Conservation (phyloP, 2,797 vertebrate species). For the Rhinatrema bivittatum region DNA sequence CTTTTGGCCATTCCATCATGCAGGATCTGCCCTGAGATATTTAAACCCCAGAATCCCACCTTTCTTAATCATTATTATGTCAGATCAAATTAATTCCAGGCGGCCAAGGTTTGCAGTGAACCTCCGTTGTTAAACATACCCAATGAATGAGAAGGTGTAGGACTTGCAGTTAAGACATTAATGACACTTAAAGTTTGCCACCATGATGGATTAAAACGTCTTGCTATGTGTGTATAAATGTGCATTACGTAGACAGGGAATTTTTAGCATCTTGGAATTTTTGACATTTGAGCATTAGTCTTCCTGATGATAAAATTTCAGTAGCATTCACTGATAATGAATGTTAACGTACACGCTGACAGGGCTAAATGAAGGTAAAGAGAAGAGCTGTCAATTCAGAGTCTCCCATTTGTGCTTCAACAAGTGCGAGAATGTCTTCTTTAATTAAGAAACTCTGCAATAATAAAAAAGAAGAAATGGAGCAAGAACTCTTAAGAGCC, state of each 20-base stretch:
- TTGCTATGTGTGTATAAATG: neutral
- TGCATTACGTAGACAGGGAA: neutral
- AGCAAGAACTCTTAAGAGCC: conserved; percentile 4
- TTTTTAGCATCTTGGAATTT: conserved; percentile 11
- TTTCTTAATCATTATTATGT: too few relatives aligned
- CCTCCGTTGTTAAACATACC: too few relatives aligned
- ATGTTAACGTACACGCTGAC: neutral
- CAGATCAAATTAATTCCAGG: too few relatives aligned
- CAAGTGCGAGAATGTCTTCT: conserved; percentile 10
- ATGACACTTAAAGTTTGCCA: conserved; percentile 4
- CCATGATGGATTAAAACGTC: neutral
- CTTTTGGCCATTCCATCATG: too few relatives aligned
- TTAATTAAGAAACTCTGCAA: conserved; percentile 14
- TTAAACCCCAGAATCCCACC: too few relatives aligned
- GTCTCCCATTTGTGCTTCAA: conserved; percentile 8
- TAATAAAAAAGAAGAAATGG: neutral
- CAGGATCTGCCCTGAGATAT: too few relatives aligned
- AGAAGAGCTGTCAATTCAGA: conserved; percentile 1
- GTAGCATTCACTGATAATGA: neutral
- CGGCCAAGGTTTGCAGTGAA: too few relatives aligned
- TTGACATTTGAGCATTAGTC: conserved; percentile 7
- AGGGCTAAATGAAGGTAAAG: conserved; percentile 10
- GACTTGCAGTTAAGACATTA: neutral
- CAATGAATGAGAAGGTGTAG: too few relatives aligned
- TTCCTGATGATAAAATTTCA: neutral